Evolutionary conservation across 2,797 vertebrate species (phyloP).

Genomic region (Hypotaenidia okinawae): DNA sequence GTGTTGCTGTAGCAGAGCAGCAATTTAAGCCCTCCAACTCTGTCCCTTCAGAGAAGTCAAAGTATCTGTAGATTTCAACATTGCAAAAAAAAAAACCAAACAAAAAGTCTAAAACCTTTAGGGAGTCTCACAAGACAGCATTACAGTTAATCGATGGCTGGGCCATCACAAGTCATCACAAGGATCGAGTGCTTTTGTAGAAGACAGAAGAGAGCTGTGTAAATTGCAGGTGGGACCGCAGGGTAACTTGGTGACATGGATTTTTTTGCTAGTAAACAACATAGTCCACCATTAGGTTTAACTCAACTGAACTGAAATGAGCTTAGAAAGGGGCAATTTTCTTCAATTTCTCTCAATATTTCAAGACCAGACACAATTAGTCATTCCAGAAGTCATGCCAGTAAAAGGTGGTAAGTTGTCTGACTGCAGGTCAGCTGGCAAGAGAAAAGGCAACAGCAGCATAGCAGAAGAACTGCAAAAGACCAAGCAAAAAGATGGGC

Average conservation of each 20-base stretch:
- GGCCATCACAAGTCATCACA: background rate
- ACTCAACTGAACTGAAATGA: background rate
- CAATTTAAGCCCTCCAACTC: background rate
- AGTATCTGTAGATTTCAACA: background rate
- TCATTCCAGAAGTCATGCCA: background rate
- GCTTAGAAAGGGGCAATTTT: constrained; percentile 4
- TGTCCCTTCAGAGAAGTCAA: background rate
- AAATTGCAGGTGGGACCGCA: background rate
- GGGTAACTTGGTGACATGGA: background rate
- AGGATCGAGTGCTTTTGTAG: background rate
- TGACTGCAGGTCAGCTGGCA: background rate
- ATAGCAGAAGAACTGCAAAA: background rate
- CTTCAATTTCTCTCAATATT: background rate
- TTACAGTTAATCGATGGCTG: background rate
- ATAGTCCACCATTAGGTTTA: background rate
- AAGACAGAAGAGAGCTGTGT: background rate
- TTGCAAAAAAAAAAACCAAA: background rate
- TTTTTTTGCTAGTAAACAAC: constrained; percentile 31
- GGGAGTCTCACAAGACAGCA: background rate
- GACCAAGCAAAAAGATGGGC: background rate
- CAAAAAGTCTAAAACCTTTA: background rate
- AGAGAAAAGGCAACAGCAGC: background rate
- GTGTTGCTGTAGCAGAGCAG: background rate
- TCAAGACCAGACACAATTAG: background rate
- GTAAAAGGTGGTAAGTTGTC: background rate